Evolutionary conservation across 2,888 invertebrate genomes (phyloP), one percentile per base, ranked within the genome.

Genomic region (Melanostoma scalare): DNA sequence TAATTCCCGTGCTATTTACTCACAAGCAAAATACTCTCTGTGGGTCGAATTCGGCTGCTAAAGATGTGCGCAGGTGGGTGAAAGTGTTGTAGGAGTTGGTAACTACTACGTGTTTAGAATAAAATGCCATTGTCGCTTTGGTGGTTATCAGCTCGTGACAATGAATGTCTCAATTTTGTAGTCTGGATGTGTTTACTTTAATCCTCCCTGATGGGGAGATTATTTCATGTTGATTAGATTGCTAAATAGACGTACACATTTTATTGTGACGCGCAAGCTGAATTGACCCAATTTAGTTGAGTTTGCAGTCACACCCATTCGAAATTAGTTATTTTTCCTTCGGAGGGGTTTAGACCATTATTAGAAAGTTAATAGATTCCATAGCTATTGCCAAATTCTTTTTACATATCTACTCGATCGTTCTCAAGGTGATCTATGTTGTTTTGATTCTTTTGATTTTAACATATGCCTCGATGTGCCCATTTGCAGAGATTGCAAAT

Each of bases 111-210:
- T 78, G 82, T 6, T 36, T 58, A 35, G 82, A 73, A 82, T 82
- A 33, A 40, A 53, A 40, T 10, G 6, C 48, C 67, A 20, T 3
- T 35, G 35, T 42, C 33, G 68, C 46, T 52, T 48, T 56, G 35
- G 52, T 56, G 36, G 35, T 67, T 56, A 67, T 67, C 60, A 61
- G 46, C 71, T 82, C 78, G 82, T 78, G 78, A 73, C 82, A 78
- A 78, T 69, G 78, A 78, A 82, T 60, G 73, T 65, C 68, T 82
- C 53, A 77, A 78, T 82, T 78, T 40, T 52, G 35, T 53, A 65
- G 69, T 69, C 82, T 65, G 63, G 8, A 77, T 68, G 68, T 77
- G 52, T 71, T 20, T 75, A 72, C 73, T 65, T 78, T 73, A 33
- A 69, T 73, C 58, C 68, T 42, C 10, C 38, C 38, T 30, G 68